Percentiles rank a stretch among this genome's conserved stretches.
Conservation (phyloP, 1,140 invertebrate species). For the Heliconius eleuchia region DNA sequence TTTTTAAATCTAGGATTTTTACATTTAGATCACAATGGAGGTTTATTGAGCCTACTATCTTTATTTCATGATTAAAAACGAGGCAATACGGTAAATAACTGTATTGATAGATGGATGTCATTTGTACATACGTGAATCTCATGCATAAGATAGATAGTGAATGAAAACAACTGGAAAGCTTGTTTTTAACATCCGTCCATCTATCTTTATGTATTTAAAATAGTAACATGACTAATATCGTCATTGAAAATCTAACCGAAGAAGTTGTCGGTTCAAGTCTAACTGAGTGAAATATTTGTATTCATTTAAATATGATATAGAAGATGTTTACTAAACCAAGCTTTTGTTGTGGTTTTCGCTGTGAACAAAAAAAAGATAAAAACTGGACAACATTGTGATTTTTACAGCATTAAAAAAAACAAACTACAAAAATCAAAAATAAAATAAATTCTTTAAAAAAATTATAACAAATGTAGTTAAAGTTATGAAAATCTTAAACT, state of each 20-base stretch:
- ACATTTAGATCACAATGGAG: background rate
- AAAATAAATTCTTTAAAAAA: too few species aligned
- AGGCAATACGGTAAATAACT: background rate
- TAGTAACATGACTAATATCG: background rate
- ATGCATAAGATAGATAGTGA: background rate
- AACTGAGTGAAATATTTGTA: background rate
- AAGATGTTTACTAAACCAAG: too few species aligned
- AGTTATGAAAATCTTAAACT: too few species aligned
- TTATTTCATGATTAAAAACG: background rate
- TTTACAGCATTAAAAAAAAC: too few species aligned
- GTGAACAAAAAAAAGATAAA: too few species aligned
- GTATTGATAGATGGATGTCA: background rate
- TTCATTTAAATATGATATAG: too few species aligned
- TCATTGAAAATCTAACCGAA: background rate
- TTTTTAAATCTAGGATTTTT: too few species aligned
- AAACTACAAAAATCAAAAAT: too few species aligned
- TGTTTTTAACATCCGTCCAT: background rate
- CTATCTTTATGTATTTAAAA: background rate
- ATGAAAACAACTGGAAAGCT: background rate
- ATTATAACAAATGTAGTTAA: too few species aligned
- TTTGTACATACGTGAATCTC: background rate
- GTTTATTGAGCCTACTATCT: background rate
- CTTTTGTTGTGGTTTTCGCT: too few species aligned
- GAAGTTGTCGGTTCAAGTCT: background rate
- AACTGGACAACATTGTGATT: too few species aligned